A percentile compares a stretch with the other conserved stretches of the same genome.
Evolutionary conservation across 2,797 vertebrate species (phyloP).

Genomic region (Betta splendens): DNA sequence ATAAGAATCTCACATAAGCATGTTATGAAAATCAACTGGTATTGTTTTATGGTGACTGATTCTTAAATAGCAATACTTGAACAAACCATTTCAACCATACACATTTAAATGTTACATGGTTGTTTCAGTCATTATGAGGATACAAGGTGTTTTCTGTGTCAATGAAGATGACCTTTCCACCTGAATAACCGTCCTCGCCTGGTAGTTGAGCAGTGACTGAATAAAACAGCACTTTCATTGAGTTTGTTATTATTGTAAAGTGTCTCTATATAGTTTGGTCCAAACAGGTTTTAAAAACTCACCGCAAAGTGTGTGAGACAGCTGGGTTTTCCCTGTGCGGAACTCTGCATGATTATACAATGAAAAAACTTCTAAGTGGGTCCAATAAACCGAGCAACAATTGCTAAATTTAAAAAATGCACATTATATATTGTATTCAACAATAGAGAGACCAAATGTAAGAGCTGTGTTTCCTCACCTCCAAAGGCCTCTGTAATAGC

Average conservation of each 20-base stretch:
- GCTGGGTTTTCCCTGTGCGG: constrained; percentile 97
- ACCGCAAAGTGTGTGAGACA: constrained; percentile 98
- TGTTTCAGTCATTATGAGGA: constrained; percentile 69
- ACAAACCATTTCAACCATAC: background rate
- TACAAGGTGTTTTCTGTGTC: constrained; percentile 99
- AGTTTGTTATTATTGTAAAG: background rate
- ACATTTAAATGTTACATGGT: background rate
- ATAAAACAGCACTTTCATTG: constrained; percentile 5
- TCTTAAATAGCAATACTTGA: background rate
- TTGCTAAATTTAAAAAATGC: background rate
- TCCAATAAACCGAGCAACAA: background rate
- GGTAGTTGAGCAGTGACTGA: constrained; percentile 95
- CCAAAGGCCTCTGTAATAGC: constrained; percentile 98
- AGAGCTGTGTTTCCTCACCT: constrained; percentile 78
- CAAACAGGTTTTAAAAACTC: constrained; percentile 61
- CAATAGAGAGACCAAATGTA: background rate
- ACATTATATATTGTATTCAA: background rate
- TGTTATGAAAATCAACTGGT: background rate
- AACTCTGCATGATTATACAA: constrained; percentile 86
- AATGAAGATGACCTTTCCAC: constrained; percentile 97
- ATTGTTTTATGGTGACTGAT: too few relatives aligned
- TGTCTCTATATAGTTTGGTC: background rate
- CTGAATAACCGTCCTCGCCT: constrained; percentile 89
- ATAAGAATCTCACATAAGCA: background rate
- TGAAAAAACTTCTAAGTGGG: background rate